Percentiles rank a stretch among this genome's conserved stretches.
Conservation (phyloP, 2,797 vertebrate genomes). For the Cirrhinus molitorella region DNA sequence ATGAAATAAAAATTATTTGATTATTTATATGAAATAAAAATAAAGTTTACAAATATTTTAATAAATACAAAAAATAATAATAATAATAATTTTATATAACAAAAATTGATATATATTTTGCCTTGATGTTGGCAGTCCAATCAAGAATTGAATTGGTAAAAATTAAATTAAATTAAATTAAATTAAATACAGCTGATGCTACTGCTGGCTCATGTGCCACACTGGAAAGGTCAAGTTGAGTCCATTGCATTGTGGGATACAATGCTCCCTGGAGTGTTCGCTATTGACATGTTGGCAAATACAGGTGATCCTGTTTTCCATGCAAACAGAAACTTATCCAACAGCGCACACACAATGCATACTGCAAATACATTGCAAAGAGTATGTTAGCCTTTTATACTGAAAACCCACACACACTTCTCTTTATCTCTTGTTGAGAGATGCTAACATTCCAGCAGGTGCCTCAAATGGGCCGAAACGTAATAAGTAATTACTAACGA, state of each 20-base stretch:
- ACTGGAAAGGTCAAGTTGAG: neutral
- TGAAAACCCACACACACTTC: neutral
- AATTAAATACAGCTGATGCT: neutral
- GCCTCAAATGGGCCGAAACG: neutral
- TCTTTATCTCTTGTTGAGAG: neutral
- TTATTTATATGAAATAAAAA: no score
- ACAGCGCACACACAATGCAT: neutral
- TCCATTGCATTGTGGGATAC: slow-evolving; percentile 5
- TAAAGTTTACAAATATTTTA: no score
- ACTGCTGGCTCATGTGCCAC: neutral
- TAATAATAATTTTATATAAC: no score
- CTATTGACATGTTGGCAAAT: neutral
- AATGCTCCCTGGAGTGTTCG: neutral
- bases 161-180: no score
- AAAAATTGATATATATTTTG: neutral
- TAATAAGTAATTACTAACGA: neutral
- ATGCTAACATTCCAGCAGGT: neutral
- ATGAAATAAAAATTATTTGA: no score
- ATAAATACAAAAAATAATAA: no score
- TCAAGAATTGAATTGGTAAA: neutral
- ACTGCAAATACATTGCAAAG: neutral
- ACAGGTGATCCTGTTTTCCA: neutral
- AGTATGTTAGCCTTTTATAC: no score
- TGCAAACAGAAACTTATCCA: neutral
- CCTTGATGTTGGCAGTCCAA: neutral